These are phyloP conservation scores for Grammomys surdaster DNA, from an alignment of 2,113 vertebrate species.

Conservation along the genomic window DNA sequence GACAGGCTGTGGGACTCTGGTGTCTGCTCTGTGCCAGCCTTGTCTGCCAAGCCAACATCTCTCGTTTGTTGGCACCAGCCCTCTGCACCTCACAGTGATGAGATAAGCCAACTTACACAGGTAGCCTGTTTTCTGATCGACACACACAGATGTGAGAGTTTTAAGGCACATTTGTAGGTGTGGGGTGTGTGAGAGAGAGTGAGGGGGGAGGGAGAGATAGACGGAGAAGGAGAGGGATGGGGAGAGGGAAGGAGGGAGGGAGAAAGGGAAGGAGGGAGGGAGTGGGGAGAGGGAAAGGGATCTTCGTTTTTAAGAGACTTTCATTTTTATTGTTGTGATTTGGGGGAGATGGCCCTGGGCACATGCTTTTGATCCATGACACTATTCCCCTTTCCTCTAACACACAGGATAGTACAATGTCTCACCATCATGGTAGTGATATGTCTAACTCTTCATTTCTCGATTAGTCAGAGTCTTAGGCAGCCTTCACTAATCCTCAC, in stretches of 20 bases:
- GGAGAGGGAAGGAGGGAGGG: neutral
- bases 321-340: neutral
- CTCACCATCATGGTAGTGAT: neutral
- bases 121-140: neutral
- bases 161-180: neutral
- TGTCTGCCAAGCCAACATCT: neutral
- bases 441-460: too few relatives aligned
- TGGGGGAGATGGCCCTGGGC: neutral
- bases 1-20: accelerated
- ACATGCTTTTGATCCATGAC: neutral
- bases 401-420: neutral
- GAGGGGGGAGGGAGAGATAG: neutral
- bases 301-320: too few relatives aligned
- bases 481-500: neutral
- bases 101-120: too few relatives aligned
- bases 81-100: neutral
- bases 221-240: too few relatives aligned
- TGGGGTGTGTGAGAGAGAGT: neutral
- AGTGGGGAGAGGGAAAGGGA: too few relatives aligned
- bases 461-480: neutral
- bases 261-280: neutral
- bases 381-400: neutral
- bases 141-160: neutral
- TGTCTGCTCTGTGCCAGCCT: too few relatives aligned
- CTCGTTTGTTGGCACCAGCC: neutral